phyloP scores from a whole-genome alignment of 23 tunicate genomes.

The Botrylloides violaceus region DNA sequence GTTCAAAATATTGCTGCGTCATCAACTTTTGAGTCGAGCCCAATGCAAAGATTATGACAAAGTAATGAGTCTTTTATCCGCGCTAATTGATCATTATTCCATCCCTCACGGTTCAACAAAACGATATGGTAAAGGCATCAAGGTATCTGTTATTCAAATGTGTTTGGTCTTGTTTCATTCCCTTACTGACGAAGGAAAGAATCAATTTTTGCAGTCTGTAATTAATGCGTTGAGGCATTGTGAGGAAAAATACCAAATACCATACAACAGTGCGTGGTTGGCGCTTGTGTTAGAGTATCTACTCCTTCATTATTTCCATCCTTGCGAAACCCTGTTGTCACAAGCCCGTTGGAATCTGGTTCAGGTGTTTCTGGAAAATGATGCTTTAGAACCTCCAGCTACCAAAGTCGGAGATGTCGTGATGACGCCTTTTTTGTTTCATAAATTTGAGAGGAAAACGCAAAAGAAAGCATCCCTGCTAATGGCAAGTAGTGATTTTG shows the following conservation, averaged over 20 bases:
- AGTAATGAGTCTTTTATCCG: constrained; percentile 13
- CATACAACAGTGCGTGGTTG: constrained; percentile 30
- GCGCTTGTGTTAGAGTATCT: constrained; percentile 40
- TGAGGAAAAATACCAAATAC: constrained; percentile 9
- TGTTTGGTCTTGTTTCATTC: constrained; percentile 61
- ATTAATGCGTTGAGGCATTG: neutral
- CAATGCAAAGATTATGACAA: constrained; percentile 10
- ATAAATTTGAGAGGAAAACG: neutral
- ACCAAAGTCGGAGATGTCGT: neutral
- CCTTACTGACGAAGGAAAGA: constrained; percentile 29
- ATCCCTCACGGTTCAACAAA: neutral
- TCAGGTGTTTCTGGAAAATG: neutral
- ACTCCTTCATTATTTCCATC: constrained; percentile 27
- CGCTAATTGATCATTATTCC: constrained; percentile 18
- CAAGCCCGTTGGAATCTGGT: constrained; percentile 24
- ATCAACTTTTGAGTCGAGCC: constrained; percentile 6
- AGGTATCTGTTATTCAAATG: constrained; percentile 67
- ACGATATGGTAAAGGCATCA: constrained; percentile 15
- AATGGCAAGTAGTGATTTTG: neutral
- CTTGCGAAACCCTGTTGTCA: constrained; percentile 32
- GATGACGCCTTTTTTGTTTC: neutral
- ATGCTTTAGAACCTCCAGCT: neutral
- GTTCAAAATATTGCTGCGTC: constrained; percentile 30
- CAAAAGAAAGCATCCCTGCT: neutral
- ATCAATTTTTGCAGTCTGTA: constrained; percentile 31